These are phyloP conservation scores for Anorthoa munda DNA, from an alignment of 2,888 invertebrate genomes.

Conservation along the genomic window DNA sequence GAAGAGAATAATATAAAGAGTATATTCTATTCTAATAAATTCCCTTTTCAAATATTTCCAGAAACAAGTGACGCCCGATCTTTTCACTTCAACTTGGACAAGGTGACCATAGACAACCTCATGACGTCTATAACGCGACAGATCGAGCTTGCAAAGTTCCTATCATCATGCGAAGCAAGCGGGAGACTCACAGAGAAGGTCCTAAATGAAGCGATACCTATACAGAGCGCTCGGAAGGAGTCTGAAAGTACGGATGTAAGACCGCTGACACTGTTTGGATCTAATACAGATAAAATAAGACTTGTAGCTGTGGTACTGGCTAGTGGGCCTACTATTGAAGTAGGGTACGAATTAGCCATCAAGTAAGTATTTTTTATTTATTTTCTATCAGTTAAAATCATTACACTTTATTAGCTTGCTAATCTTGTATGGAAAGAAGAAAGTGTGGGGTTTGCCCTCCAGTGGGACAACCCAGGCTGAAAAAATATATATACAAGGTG, in stretches of 20 bases:
- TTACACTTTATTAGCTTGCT: too few species aligned
- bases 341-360: slow-evolving; percentile 93
- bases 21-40: too few species aligned
- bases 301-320: slow-evolving; percentile 93
- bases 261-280: slow-evolving; percentile 94
- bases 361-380: slow-evolving; percentile 87
- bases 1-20: too few species aligned
- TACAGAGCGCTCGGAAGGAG: slow-evolving; percentile 70
- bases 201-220: slow-evolving; percentile 81
- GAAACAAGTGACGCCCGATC: slow-evolving; percentile 88
- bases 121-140: slow-evolving; percentile 95
- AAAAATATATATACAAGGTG: too few species aligned
- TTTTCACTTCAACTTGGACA: slow-evolving; percentile 93
- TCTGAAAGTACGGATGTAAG: slow-evolving; percentile 74
- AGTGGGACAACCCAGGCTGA: too few species aligned
- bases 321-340: slow-evolving; percentile 93
- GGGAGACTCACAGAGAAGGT: slow-evolving; percentile 85
- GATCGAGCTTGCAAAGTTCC: slow-evolving; percentile 94
- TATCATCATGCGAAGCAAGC: slow-evolving; percentile 92
- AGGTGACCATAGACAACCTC: slow-evolving; percentile 94
- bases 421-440: too few species aligned
- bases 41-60: slow-evolving; percentile 63
- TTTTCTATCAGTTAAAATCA: too few species aligned
- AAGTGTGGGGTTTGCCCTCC: too few species aligned
- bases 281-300: slow-evolving; percentile 92